Base-by-base conservation (phyloP, 2,113 vertebrate genomes). In the Brachypodius melanocephalos region DNA sequence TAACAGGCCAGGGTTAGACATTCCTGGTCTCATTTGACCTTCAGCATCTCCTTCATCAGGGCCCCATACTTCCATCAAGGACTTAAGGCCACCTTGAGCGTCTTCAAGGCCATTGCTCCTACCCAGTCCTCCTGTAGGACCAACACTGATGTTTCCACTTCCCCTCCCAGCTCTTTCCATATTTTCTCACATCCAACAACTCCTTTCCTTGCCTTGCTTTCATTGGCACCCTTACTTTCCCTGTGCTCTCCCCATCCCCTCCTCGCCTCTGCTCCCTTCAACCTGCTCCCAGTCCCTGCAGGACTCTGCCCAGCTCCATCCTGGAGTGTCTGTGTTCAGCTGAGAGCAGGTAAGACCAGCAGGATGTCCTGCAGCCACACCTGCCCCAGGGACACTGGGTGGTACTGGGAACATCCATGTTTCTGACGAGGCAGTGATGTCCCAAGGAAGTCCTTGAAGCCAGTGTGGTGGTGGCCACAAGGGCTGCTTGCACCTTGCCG, bases 401-500 rank as follows among this genome's bases (percentile, higher is more conserved):
- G 52, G 15, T n/a, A 11, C 43, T 63, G 40, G 36, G 29, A 87
- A 10, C 62, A 42, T 32, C 17, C 0, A 0, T 1, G 0, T 26
- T 59, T 29, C 3, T 2, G 25, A 6, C 29, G 63, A 36, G 49
- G 20, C 34, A 65, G 22, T 0, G 2, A 42, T 19, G 38, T 25
- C 48, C 63, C 49, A 24, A 24, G 48, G 34, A 48, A 22, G 17
- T 14, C 75, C 22, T 36, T 24, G 15, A 46, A 36, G 29, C 26
- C 21, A 3, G 7, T 2, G 0, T 15, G 34, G 17, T 49, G 66
- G 28, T 79, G 48, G 20, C 34, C 45, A 73, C 24, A 57, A 52
- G n/a, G 34, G 52, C 58, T 80, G 28, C 17, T 58, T 36, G 29
- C 10, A 29, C 11, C 54, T 57, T 55, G 36, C 24, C 4, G 0